Conservation (phyloP, 2,113 vertebrate species). For the Cairina moschata region DNA sequence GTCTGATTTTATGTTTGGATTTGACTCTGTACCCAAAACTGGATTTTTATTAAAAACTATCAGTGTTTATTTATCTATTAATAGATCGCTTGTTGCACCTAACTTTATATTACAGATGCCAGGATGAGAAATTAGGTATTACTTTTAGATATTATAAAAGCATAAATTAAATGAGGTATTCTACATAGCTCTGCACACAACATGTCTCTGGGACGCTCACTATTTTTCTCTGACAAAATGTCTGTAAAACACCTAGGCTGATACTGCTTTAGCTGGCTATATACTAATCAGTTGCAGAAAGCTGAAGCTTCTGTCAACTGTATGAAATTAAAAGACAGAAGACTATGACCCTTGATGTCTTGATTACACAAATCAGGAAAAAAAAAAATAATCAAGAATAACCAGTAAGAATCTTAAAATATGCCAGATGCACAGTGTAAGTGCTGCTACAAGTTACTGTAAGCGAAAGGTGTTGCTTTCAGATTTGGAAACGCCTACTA, state of each 20-base stretch:
- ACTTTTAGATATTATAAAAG: not conserved
- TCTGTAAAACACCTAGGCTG: not conserved
- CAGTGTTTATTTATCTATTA: not conserved
- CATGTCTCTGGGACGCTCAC: not conserved
- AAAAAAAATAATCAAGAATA: not conserved
- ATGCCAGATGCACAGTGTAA: not conserved
- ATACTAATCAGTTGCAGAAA: not conserved
- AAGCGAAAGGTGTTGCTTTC: slow-evolving; percentile 43
- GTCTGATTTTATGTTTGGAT: not conserved
- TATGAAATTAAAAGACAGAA: slow-evolving; percentile 20
- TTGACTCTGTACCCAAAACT: not conserved
- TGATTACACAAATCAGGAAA: not conserved
- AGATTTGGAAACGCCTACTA: slow-evolving; percentile 60
- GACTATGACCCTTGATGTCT: not conserved
- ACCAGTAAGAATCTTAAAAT: slow-evolving; percentile 11
- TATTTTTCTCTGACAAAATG: not conserved
- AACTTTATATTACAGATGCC: not conserved
- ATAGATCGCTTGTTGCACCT: not conserved
- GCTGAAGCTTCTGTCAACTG: not conserved
- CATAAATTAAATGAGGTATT: not conserved
- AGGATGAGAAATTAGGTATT: not conserved
- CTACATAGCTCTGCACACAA: not conserved
- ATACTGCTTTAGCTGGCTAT: not conserved
- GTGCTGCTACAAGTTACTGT: not conserved
- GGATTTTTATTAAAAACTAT: not conserved